Percentiles rank a stretch among this genome's conserved stretches.
phyloP scores from a whole-genome alignment of 1,140 invertebrate species.

The Aphelenchoides avenae region DNA sequence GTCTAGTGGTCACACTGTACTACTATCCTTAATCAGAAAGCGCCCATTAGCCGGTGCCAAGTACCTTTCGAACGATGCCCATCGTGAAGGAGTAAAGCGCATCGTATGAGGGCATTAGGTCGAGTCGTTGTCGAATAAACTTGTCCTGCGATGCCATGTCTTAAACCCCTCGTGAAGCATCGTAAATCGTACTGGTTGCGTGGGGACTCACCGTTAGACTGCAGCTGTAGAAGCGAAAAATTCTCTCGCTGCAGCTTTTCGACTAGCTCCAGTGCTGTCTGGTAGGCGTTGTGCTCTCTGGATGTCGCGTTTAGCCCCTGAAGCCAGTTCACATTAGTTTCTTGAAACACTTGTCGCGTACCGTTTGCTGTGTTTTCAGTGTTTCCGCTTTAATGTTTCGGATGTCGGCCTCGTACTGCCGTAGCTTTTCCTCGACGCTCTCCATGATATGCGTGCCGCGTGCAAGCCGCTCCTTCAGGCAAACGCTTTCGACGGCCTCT shows the following conservation, averaged over 20 bases:
- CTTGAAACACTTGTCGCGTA: too few relatives aligned
- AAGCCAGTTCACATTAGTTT: too few relatives aligned
- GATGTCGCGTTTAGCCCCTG: too few relatives aligned
- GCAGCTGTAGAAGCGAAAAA: constrained; percentile 30
- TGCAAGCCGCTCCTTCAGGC: too few relatives aligned
- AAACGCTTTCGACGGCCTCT: too few relatives aligned
- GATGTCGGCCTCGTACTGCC: too few relatives aligned
- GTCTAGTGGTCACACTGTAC: background rate
- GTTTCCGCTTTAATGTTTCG: too few relatives aligned
- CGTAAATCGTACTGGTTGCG: background rate
- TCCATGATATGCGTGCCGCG: too few relatives aligned
- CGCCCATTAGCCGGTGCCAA: too few relatives aligned
- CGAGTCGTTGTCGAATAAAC: constrained; percentile 16
- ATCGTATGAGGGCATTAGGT: constrained; percentile 32
- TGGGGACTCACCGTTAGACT: constrained; percentile 7
- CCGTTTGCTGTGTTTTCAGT: too few relatives aligned
- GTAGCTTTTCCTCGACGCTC: too few relatives aligned
- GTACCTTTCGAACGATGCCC: constrained; percentile 33
- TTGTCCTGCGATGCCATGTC: constrained; percentile 25
- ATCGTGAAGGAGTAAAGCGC: constrained; percentile 36
- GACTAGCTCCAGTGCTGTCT: constrained; percentile 25
- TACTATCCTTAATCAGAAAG: too few relatives aligned
- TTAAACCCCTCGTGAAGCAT: constrained; percentile 10
- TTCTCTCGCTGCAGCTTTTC: constrained; percentile 37
- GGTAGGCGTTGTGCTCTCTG: constrained; percentile 25